Evolutionary conservation across 2,888 invertebrate genomes (phyloP), one percentile per base, ranked within the genome.

Genomic region (Hirtodrosophila trivittata): DNA sequence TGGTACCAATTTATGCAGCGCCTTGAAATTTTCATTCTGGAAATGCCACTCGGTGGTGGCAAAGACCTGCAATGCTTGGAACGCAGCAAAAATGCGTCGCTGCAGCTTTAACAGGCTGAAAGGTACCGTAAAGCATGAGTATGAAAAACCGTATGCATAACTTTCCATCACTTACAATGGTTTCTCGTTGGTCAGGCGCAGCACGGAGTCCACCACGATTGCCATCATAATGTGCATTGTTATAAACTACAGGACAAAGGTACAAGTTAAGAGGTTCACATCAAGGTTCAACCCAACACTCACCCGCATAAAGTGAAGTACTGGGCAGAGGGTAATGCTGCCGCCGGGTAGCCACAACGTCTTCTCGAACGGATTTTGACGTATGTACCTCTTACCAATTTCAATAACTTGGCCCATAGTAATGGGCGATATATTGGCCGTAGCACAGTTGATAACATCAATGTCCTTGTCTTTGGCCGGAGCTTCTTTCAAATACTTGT

Each of bases 221-320:
- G 97, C 97, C 0, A 97, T 96, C 8, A 97, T 75, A 12, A 97
- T 89, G 87, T 98, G 98, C 46, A 94, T 92, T 0, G 96, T 82
- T 42, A 96, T 90, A 5, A 95, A 93, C 91, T 93, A 77, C 9
- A 3, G 56, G 10, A n/a, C n/a, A n/a, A n/a, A n/a, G n/a, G n/a
- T n/a, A n/a, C n/a, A n/a, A n/a, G n/a, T n/a, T n/a, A n/a, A n/a
- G n/a, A n/a, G n/a, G n/a, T n/a, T n/a, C n/a, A n/a, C n/a, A n/a
- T n/a, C n/a, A n/a, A n/a, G n/a, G n/a, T n/a, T n/a, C n/a, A n/a
- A n/a, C n/a, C 21, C 18, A 45, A 37, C 6, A 67, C 75, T 70
- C 59, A 93, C 93, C 88, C 93, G 93, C 0, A 95, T 88, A 73
- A 94, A 95, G 91, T 95, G 95, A 7, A 93, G 56, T 0, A 92